These are phyloP conservation scores for Trachops cirrhosus DNA, from an alignment of 2,797 vertebrate genomes.

Conservation along the genomic window DNA sequence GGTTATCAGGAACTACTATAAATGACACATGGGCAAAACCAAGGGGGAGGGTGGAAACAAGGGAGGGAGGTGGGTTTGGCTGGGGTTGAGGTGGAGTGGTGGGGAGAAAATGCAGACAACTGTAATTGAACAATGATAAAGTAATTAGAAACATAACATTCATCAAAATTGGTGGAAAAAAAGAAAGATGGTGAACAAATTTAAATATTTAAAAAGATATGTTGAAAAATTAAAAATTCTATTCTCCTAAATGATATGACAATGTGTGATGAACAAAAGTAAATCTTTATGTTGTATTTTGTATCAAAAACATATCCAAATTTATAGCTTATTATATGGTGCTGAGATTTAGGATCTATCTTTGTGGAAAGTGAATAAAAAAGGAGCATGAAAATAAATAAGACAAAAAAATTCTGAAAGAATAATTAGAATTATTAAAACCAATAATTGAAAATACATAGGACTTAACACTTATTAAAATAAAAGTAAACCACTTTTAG, in stretches of 20 bases:
- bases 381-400: not conserved
- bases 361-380: not conserved
- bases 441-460: not conserved
- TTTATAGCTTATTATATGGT: not conserved
- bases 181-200: not conserved
- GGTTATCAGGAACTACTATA: too few species aligned
- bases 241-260: not conserved
- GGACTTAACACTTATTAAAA: not conserved
- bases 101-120: too few species aligned
- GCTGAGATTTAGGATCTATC: not conserved
- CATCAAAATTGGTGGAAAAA: too few species aligned
- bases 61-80: too few species aligned
- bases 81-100: too few species aligned
- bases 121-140: too few species aligned
- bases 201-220: not conserved
- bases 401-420: not conserved
- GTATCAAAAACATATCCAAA: not conserved
- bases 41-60: too few species aligned
- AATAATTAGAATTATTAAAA: not conserved
- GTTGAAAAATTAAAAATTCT: not conserved
- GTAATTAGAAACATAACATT: too few species aligned
- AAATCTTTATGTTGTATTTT: not conserved
- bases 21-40: too few species aligned
- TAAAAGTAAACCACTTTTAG: not conserved
- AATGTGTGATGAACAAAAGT: not conserved